Evolutionary conservation across 1,140 invertebrate species (phyloP), one percentile per base, ranked within the genome.

Genomic region (Macrosteles quadrilineatus): DNA sequence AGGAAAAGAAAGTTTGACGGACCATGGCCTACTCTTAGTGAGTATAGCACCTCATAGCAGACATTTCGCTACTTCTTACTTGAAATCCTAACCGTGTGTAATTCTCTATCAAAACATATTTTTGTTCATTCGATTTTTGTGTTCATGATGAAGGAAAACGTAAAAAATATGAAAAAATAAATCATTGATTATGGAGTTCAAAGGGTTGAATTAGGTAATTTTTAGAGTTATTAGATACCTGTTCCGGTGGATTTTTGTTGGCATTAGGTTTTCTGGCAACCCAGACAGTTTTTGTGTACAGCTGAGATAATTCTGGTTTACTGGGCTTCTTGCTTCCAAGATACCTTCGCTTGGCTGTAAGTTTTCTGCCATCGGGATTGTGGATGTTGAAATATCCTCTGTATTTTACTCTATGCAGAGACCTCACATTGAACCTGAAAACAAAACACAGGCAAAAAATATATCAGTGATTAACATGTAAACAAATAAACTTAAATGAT

Each of bases 341-440:
- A 31, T 14, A 66, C 25, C 40, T 40, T 1, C 63, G 63, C 43
- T 14, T 19, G 1, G 40, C 63, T 14, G 63, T 66, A 6, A 66
- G 40, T 31, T 45, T 66, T 27, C 63, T 66, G 6, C 63, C 63
- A 43, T 66, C 63, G 11, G 63, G 63, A 31, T 66, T 66, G 40
- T 66, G 63, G 2, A 66, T 23, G 32, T 12, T 45, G 27, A 66
- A 66, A 21, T 66, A 31, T 1, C 63, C 63, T 43, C 63, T 66
- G 40, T 43, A 45, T 31, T 66, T 43, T 14, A 66, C 11, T 27
- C 63, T 2, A 25, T 66, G 31, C 23, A 43, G 31, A 2, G 63
- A 66, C 27, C 29, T 66, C 17, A 66, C 25, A 29, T 23, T 45
- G 27, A 66, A 66, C 36, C 63, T 63, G 59, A n/a, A n/a, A 11